Base-by-base conservation (phyloP, 2,888 invertebrate species). In the Bembecia ichneumoniformis region DNA sequence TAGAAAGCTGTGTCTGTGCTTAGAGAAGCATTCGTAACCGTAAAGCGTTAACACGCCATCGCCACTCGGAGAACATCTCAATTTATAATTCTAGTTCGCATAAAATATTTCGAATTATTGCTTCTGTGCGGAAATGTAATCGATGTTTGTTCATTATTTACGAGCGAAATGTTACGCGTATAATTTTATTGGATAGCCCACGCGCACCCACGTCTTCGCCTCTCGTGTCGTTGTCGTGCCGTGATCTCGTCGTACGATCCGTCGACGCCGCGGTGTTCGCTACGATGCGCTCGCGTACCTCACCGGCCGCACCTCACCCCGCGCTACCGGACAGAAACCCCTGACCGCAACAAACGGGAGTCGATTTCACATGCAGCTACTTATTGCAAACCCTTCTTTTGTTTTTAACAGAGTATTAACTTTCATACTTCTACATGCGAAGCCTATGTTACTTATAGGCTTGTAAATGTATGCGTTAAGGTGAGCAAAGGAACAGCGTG, bases 361-460 rank as follows among this genome's bases (percentile, higher is more conserved):
- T 44, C 44, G 15, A 15, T 44, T 44, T 44, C 44, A 40, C n/a
- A 14, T 9, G 16, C 16, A 44, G 16, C 40, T 40, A 40, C 20
- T 36, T 13, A 36, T 36, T 36, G 36, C 36, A 36, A 11, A 36
- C 36, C 36, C 68, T 69, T 36, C 36, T 70, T 72, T 68, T 56
- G 72, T 63, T 79, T 62, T 71, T 74, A 69, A 71, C 71, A 71
- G 54, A 64, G 64, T 73, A 70, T 73, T 74, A 69, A 75, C 75
- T 80, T 78, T 77, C 74, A 71, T 72, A 62, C 64, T 64, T 55
- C 49, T 55, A 49, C 58, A 64, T 70, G 71, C 71, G 56, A 55
- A 59, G 43, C 36, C 44, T 46, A 43, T 48, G 46, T 50, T 35
- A 49, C 46, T 50, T 49, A 44, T 20, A 20, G 20, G 20, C 20